These are phyloP conservation scores for Lepus americanus DNA, from an alignment of 2,113 vertebrate genomes.

Conservation along the genomic window DNA sequence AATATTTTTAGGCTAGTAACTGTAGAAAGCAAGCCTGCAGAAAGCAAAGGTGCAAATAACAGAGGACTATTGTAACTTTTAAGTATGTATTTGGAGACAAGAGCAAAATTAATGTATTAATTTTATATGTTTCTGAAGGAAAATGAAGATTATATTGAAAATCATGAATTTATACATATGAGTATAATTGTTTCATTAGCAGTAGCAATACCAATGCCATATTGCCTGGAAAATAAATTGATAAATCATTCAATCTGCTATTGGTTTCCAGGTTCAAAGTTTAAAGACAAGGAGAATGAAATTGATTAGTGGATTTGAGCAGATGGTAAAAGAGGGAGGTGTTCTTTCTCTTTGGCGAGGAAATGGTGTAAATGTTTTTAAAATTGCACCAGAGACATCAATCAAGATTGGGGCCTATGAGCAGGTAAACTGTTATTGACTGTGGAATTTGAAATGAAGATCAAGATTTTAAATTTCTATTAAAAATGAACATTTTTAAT, in stretches of 20 bases:
- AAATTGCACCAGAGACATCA: conserved; percentile 94
- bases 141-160: conserved; percentile 23
- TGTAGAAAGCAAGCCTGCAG: neutral
- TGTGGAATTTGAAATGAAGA: conserved; percentile 37
- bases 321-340: conserved; percentile 94
- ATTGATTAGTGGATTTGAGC: conserved; percentile 90
- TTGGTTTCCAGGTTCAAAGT: conserved; percentile 90
- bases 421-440: conserved; percentile 87
- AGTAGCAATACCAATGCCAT: neutral
- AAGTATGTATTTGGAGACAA: neutral
- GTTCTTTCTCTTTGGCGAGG: conserved; percentile 93
- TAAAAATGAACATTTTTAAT: neutral
- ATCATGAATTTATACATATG: neutral
- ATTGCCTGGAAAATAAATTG: conserved; percentile 11
- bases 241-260: neutral
- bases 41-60: neutral
- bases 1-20: neutral
- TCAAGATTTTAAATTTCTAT: conserved; percentile 48
- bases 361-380: conserved; percentile 94
- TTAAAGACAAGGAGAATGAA: conserved; percentile 89
- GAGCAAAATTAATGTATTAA: neutral
- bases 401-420: conserved; percentile 95
- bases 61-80: neutral
- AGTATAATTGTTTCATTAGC: conserved; percentile 11
- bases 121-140: conserved; percentile 23